Evolutionary conservation across 2,797 vertebrate genomes (phyloP).

Genomic region (Sardinella longiceps): DNA sequence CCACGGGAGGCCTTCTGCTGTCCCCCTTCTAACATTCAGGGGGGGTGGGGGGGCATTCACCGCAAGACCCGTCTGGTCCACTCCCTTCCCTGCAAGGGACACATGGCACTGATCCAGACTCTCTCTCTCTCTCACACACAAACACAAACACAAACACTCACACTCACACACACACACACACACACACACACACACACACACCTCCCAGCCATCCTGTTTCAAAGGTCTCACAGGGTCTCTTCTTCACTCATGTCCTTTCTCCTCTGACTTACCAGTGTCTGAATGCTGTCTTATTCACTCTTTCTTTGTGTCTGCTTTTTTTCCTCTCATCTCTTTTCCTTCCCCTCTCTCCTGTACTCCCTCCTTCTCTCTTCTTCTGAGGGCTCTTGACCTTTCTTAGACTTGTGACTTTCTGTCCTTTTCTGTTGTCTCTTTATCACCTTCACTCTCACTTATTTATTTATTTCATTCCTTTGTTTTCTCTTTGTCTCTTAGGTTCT

Average conservation of each 20-base stretch:
- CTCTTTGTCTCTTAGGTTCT: neutral
- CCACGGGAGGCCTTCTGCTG: neutral
- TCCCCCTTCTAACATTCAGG: neutral
- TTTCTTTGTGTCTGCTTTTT: neutral
- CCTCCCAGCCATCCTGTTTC: neutral
- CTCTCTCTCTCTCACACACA: neutral
- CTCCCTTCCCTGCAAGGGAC: neutral
- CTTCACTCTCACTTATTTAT: neutral
- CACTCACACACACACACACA: neutral
- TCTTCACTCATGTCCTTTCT: neutral
- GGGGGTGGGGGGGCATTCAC: neutral
- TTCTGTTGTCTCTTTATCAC: neutral
- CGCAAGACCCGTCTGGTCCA: neutral
- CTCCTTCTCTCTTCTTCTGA: neutral
- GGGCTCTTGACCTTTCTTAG: neutral
- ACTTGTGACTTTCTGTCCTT: neutral
- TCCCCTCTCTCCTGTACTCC: too few species aligned
- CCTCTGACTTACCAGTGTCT: neutral
- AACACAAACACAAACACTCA: neutral
- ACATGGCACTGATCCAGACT: neutral
- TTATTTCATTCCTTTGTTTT: neutral
- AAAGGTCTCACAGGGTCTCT: neutral
- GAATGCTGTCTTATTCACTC: neutral
- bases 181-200: neutral
- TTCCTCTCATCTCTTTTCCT: neutral